phyloP scores from a whole-genome alignment of 2,888 invertebrate genomes.

The Pomacea canaliculata region DNA sequence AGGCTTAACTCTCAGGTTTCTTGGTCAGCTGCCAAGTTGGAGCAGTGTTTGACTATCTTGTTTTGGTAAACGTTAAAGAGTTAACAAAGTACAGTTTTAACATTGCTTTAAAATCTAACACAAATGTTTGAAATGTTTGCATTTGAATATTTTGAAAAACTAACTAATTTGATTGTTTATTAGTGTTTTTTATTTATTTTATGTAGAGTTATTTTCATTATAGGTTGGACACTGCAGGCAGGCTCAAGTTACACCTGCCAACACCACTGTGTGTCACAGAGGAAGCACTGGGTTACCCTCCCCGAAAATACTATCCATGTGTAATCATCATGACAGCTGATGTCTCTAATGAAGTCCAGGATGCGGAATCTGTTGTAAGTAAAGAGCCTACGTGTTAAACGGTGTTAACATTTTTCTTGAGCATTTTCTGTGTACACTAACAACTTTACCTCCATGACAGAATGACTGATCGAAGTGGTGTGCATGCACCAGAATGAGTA shows the following conservation, averaged over 20 bases:
- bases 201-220: not conserved
- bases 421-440: no score
- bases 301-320: slow-evolving; percentile 32
- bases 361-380: not conserved
- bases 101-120: no score
- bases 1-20: no score
- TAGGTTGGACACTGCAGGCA: slow-evolving; percentile 12
- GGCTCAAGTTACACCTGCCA: slow-evolving; percentile 19
- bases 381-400: not conserved
- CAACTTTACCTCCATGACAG: no score
- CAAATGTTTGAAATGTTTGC: no score
- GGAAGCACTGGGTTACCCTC: slow-evolving; percentile 24
- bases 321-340: slow-evolving; percentile 18
- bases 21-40: no score
- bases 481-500: no score
- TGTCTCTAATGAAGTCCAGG: not conserved
- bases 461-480: no score
- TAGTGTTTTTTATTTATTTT: not conserved
- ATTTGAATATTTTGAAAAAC: no score
- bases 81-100: no score
- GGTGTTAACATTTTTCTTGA: no score
- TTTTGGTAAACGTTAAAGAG: no score
- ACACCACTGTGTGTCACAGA: slow-evolving; percentile 22
- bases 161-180: not conserved
- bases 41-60: not conserved